Evolutionary conservation across 2,113 vertebrate genomes (phyloP).

Genomic region (Paraplagusia blochii): DNA sequence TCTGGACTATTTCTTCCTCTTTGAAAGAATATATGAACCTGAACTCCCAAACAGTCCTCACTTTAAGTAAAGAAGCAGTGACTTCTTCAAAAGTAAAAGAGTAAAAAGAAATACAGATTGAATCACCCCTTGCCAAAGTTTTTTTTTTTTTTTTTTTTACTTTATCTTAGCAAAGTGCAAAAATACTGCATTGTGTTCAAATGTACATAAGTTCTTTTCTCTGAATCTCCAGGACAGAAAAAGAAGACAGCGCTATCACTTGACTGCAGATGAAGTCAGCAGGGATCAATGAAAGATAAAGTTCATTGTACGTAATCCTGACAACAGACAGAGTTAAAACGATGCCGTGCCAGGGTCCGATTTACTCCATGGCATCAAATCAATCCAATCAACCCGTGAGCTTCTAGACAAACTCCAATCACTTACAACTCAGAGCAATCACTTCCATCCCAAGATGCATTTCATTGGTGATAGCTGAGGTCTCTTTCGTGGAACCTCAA

Average conservation of each 20-base stretch:
- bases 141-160: too few species aligned
- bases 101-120: too few species aligned
- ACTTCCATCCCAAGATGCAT: conserved; percentile 66
- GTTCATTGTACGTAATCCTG: conserved; percentile 20
- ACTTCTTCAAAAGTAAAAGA: too few species aligned
- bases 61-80: too few species aligned
- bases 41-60: too few species aligned
- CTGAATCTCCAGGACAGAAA: too few species aligned
- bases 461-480: conserved; percentile 43
- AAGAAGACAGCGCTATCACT: not conserved
- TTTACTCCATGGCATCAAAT: conserved; percentile 56
- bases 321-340: conserved; percentile 29
- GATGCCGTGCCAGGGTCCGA: conserved; percentile 48
- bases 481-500: conserved; percentile 39
- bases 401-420: conserved; percentile 66
- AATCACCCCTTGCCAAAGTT: too few species aligned
- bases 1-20: too few species aligned
- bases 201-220: too few species aligned
- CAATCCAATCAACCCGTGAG: conserved; percentile 61
- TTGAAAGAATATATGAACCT: too few species aligned
- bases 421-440: conserved; percentile 67
- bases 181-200: too few species aligned
- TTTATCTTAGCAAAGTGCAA: too few species aligned
- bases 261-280: not conserved
- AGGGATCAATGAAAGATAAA: conserved; percentile 1